Percentiles rank a stretch among this genome's conserved stretches.
Evolutionary conservation across 2,113 vertebrate genomes (phyloP).

Genomic region (Microcebus murinus): DNA sequence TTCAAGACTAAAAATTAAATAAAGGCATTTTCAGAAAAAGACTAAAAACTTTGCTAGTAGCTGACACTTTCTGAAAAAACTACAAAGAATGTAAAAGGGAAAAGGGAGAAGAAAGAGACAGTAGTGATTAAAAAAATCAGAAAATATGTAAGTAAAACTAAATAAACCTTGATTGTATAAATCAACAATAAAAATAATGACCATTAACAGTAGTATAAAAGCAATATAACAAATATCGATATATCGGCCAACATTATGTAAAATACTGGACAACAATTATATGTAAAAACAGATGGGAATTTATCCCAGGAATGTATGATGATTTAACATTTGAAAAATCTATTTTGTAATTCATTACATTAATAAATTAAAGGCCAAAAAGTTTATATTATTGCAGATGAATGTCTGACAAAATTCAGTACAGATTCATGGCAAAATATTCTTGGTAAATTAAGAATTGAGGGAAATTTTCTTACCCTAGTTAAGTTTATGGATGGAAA

Average conservation of each 20-base stretch:
- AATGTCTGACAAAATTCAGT: not conserved
- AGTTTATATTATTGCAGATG: not conserved
- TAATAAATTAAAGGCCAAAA: slow-evolving; percentile 15
- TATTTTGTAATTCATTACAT: slow-evolving; percentile 2
- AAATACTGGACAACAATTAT: not conserved
- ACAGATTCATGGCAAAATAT: not conserved
- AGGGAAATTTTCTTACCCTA: not conserved
- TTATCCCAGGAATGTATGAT: not conserved
- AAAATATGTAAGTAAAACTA: not conserved
- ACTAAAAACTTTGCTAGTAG: not conserved
- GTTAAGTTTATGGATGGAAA: not conserved
- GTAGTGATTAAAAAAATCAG: not conserved
- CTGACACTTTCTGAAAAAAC: not conserved
- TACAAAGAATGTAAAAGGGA: not conserved
- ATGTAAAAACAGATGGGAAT: not conserved
- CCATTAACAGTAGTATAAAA: not conserved
- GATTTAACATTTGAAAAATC: not conserved
- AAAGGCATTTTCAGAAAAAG: not conserved
- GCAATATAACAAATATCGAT: not conserved
- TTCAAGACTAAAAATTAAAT: not conserved
- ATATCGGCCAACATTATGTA: not conserved
- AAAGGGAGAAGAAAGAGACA: not conserved
- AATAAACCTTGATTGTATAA: not conserved
- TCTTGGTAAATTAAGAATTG: not conserved
- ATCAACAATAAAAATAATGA: not conserved